Evolutionary conservation across 2,888 invertebrate genomes (phyloP).

Genomic region (Nycteola revayana): DNA sequence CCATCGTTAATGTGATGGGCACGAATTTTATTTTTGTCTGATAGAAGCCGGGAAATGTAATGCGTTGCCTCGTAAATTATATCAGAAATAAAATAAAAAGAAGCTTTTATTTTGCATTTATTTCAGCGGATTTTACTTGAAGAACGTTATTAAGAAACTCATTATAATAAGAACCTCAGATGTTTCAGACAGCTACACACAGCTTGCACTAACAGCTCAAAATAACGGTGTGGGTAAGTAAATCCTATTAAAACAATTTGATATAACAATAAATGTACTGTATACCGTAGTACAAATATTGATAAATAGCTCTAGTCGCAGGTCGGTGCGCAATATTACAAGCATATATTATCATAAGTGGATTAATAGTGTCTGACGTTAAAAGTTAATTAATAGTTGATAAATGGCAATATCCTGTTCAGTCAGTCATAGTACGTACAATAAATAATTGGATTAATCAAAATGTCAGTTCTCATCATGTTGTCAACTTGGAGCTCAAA

Average conservation of each 20-base stretch:
- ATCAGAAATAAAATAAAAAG: constrained; percentile 11
- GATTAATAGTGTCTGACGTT: constrained; percentile 25
- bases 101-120: constrained; percentile 16
- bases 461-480: constrained; percentile 39
- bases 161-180: constrained; percentile 14
- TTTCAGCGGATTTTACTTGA: constrained; percentile 12
- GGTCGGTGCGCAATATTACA: too few species aligned
- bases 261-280: too few species aligned
- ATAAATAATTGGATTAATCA: constrained; percentile 46
- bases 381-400: constrained; percentile 34
- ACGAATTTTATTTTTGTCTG: constrained; percentile 51
- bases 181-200: constrained; percentile 1
- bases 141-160: constrained; percentile 9
- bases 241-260: too few species aligned
- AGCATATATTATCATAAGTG: too few species aligned
- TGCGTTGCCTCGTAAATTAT: constrained; percentile 26
- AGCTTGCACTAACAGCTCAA: too few species aligned
- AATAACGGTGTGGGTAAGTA: too few species aligned
- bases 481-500: constrained; percentile 30
- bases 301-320: too few species aligned
- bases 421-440: constrained; percentile 32
- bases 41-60: constrained; percentile 39
- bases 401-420: constrained; percentile 22
- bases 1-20: constrained; percentile 68
- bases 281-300: too few species aligned